Base-by-base conservation (phyloP, 2,797 vertebrate genomes). In the Halcyon chelicuti region DNA sequence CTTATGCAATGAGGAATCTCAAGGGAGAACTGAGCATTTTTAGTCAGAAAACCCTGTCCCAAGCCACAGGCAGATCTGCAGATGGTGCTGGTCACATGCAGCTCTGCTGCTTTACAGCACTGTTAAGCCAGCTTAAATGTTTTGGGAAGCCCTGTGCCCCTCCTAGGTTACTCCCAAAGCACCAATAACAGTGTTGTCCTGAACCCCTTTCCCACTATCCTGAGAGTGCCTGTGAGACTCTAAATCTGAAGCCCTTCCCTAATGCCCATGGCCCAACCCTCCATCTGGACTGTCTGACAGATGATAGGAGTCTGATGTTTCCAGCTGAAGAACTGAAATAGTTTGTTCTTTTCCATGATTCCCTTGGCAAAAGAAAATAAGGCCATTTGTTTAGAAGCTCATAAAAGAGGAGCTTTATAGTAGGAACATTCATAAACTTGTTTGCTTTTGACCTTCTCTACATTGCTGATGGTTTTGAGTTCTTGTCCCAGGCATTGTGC, bases 401-500 rank as follows among this genome's bases (percentile, higher is more conserved):
- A 87, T 93, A 83, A 94, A 95, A 93, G 77, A 81, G 63, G 61
- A 94, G 62, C 89, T 94, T 95, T 96, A 81, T 73, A 86, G 68
- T 95, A 91, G 87, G 81, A 95, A 96, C 94, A 88, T 96, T 95
- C 95, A 95, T 91, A 88, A 91, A 95, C 90, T 96, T 94, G 94
- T 95, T 96, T 96, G 92, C 93, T 91, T 93, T 95, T 96, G 94
- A 95, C 96, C 95, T 96, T 93, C 93, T 96, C 80, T 60, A n/a
- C 40, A 20, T 15, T 83, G 88, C 77, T 77, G 52, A 54, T 82
- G 47, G 78, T 95, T 93, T 95, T 2, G 4, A 77, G 55, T 95
- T 92, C 81, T 93, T 67, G 67, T 94, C 87, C 77, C 23, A 46
- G 88, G 68, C 76, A 76, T 90, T 78, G 72, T 88, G 85, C 49